Evolutionary conservation across 1,140 invertebrate genomes (phyloP), one percentile per base, ranked within the genome.

Genomic region (Saccostrea glomerata): DNA sequence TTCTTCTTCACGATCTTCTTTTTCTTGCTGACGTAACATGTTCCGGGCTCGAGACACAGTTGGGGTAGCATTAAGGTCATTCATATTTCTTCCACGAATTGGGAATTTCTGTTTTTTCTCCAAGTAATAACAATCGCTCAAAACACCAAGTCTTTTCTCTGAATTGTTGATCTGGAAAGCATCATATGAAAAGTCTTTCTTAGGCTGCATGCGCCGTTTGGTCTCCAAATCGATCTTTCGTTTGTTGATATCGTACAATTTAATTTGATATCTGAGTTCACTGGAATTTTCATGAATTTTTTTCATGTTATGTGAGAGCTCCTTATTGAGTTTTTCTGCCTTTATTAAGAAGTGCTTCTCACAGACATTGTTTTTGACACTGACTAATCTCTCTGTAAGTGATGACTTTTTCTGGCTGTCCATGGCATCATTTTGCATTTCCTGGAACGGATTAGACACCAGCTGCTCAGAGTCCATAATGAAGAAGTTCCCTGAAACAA

Each of bases 391-490:
- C 89, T 94, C 93, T 0, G 90, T 92, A 25, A 92, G 82, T 2
- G 92, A 92, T 11, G 88, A 86, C 82, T 92, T 92, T 85, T 92
- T 93, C 77, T 88, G 60, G 82, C 86, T 86, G 86, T 90, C 87
- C 54, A 91, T 70, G 20, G 91, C 93, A 58, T 93, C 93, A 25
- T 90, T 84, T 82, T 93, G 92, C 84, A 93, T 87, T 56, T 92
- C 91, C 84, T 92, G 90, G 87, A 92, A 92, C 2, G 92, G 92
- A 54, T 92, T 94, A 87, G 91, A 91, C 55, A 93, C 91, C 82
- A 93, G 89, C 87, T 92, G 92, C 88, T 94, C 93, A 36, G 93
- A 92, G 88, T 94, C 93, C 92, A 94, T 93, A 86, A 94, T 94
- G 88, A 94, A 94, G 87, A 90, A 93, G 89, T 94, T 93, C 20